phyloP scores from a whole-genome alignment of 2,888 invertebrate genomes.

The Smittia sp. region DNA sequence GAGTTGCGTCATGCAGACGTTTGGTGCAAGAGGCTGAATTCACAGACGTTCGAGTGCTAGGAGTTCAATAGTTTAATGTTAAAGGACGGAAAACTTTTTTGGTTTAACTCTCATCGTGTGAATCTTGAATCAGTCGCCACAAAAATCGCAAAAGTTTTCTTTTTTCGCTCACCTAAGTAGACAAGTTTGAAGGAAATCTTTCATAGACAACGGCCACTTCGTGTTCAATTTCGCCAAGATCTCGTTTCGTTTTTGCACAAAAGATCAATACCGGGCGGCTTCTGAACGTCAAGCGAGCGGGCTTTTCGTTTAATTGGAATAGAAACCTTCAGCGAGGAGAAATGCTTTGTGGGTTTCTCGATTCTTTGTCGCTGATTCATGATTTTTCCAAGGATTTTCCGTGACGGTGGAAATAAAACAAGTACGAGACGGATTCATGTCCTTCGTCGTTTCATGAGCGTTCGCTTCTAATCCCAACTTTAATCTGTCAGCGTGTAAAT shows the following conservation, averaged over 20 bases:
- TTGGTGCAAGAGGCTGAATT: no score
- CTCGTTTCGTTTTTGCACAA: constrained; percentile 1
- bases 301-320: not conserved
- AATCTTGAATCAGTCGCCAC: no score
- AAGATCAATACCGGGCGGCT: constrained; percentile 25
- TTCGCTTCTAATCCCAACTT: not conserved
- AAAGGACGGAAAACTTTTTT: no score
- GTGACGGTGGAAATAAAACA: not conserved
- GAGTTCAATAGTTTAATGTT: no score
- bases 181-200: no score
- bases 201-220: not conserved
- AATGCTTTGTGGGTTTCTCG: not conserved
- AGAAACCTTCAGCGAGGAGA: not conserved
- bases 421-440: not conserved
- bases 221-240: not conserved
- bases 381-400: not conserved
- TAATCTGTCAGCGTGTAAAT: constrained; percentile 2
- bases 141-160: no score
- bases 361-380: not conserved
- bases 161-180: no score
- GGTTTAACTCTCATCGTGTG: no score
- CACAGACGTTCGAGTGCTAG: no score
- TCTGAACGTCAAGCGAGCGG: not conserved
- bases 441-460: not conserved
- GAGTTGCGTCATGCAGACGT: no score